Conservation (phyloP, 2,113 vertebrate genomes). For the Amphiprion ocellaris region DNA sequence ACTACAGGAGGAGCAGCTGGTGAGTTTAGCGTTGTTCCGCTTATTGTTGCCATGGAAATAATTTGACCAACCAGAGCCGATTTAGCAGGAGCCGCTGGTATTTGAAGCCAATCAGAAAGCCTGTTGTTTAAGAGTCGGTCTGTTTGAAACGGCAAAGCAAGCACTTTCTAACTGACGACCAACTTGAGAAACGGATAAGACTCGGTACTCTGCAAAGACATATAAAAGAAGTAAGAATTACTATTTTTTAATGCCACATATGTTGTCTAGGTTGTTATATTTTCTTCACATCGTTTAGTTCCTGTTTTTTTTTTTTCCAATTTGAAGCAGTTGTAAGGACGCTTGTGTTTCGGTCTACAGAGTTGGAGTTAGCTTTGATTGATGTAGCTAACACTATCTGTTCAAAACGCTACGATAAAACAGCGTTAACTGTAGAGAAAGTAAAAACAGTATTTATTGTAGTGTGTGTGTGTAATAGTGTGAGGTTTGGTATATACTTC, state of each 20-base stretch:
- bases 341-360: not conserved
- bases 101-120: slow-evolving; percentile 68
- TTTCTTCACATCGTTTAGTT: not conserved
- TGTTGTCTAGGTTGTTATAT: not conserved
- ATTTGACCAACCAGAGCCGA: slow-evolving; percentile 67
- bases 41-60: slow-evolving; percentile 72
- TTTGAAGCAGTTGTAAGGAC: not conserved
- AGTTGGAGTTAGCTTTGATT: not conserved
- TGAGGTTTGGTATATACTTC: too few relatives aligned
- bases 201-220: not conserved
- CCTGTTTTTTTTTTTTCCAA: too few relatives aligned
- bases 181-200: not conserved
- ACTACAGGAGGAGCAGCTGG: not conserved
- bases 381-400: not conserved
- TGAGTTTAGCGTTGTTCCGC: slow-evolving; percentile 52
- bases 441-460: not conserved
- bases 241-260: too few relatives aligned
- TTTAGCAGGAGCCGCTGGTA: not conserved
- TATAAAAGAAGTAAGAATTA: slow-evolving; percentile 25
- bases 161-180: slow-evolving; percentile 66
- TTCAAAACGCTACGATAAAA: not conserved
- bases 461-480: too few relatives aligned
- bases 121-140: slow-evolving; percentile 56
- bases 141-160: slow-evolving; percentile 78
- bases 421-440: not conserved